These are phyloP conservation scores for Macropodus opercularis DNA, from an alignment of 2,797 vertebrate species.

Conservation along the genomic window DNA sequence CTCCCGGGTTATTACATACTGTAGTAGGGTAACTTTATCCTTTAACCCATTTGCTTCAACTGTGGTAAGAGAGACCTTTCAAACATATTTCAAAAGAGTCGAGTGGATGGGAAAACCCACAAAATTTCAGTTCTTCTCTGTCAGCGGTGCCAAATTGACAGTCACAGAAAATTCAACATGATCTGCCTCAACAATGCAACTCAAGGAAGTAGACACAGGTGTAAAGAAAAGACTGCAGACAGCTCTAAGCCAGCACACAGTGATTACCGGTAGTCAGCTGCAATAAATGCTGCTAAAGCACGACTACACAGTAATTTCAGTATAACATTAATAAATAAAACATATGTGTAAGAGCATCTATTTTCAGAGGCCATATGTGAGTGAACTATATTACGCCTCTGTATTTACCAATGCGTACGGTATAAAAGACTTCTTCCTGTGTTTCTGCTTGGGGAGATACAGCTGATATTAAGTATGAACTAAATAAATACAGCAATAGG, in stretches of 20 bases:
- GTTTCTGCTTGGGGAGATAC: not conserved
- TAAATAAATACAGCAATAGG: too few relatives aligned
- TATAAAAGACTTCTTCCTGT: not conserved
- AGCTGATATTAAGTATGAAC: not conserved
- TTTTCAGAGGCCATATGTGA: not conserved
- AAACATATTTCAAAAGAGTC: constrained; percentile 15
- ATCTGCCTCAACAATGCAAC: not conserved
- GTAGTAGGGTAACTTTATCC: too few relatives aligned
- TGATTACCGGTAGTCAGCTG: not conserved
- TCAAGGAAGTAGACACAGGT: constrained; percentile 1
- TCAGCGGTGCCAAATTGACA: not conserved
- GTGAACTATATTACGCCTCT: not conserved
- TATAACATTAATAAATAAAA: too few relatives aligned
- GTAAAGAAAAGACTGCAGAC: not conserved
- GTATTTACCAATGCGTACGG: not conserved
- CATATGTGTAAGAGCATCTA: too few relatives aligned
- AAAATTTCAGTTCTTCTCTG: not conserved
- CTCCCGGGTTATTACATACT: too few relatives aligned
- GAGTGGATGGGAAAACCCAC: not conserved
- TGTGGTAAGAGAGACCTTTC: constrained; percentile 7
- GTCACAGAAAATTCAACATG: not conserved
- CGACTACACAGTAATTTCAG: too few relatives aligned
- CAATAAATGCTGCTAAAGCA: too few relatives aligned
- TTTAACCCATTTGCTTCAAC: constrained; percentile 14
- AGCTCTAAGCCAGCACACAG: not conserved